Evolutionary conservation across 2,888 invertebrate genomes (phyloP), one percentile per base, ranked within the genome.

Genomic region (Baccha elongata): DNA sequence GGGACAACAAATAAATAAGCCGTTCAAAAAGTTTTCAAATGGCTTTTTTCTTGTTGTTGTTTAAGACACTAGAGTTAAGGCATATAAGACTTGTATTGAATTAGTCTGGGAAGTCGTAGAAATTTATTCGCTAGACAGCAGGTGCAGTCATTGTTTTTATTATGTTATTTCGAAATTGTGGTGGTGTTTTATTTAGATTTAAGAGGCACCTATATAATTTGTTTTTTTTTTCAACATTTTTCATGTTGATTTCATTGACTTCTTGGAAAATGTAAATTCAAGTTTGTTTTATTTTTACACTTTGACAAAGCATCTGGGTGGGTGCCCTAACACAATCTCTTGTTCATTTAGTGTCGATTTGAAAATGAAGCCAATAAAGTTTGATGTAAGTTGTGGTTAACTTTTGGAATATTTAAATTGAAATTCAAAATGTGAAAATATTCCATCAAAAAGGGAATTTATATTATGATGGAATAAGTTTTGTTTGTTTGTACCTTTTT

Each of bases 1-100:
- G 1, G 37, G 71, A 29, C 21, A 46, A 46, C 19, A 26, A 40
- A 40, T 15, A 40, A 23, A 40, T 40, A 40, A 58, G 19, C 23
- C 23, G 32, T 60, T 60, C 50, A 19, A n/a, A 40, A 42, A 65
- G 48, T 58, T 58, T 67, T 40, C 40, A 17, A 42, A 67, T 67
- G 58, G 15, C n/a, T 32, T 58, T 26, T 55, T 3, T n/a, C n/a
- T n/a, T n/a, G 19, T 10, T 48, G 15, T 58, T 13, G 15, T 40
- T 58, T 58, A 58, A 35, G 15, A 13, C 11, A 40, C 15, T 5
- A 40, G 23, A 40, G 15, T 19, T 3, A 19, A 19, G 1, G 17
- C 6, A 1, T 53, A 15, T n/a, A 29, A 29, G 13, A 7, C 2
- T 19, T 48, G 13, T 21, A 21, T n/a, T n/a, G 10, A 17, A 46